A percentile compares a stretch with the other conserved stretches of the same genome.
phyloP scores from a whole-genome alignment of 1,140 invertebrate genomes.

The Dreissena rostriformis region DNA sequence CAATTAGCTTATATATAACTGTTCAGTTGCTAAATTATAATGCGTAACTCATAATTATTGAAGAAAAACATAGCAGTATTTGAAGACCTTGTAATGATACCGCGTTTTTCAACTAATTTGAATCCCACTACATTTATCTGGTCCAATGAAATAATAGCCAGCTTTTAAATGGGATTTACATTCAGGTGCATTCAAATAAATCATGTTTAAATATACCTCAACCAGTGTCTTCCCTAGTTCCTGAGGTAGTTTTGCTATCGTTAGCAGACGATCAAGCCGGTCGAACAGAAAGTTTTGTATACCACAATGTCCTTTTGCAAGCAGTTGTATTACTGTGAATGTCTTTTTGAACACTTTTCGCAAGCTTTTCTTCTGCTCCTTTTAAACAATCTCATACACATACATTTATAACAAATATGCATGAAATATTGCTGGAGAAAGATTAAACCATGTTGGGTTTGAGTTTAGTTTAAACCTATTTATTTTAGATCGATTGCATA shows the following conservation, averaged over 20 bases:
- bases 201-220: conserved; percentile 66
- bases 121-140: no score
- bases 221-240: conserved; percentile 74
- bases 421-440: background rate
- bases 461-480: no score
- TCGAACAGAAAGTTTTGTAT: conserved; percentile 78
- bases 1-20: no score
- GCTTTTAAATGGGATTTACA: background rate
- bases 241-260: conserved; percentile 72
- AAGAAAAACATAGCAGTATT: no score
- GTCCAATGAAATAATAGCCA: no score
- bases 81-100: no score
- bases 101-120: no score
- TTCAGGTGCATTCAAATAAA: background rate
- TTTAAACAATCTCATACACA: conserved; percentile 49
- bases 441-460: background rate
- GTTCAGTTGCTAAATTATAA: no score
- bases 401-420: background rate
- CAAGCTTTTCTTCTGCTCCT: conserved; percentile 76
- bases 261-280: conserved; percentile 73
- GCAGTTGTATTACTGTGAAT: conserved; percentile 72
- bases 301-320: conserved; percentile 72
- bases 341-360: conserved; percentile 71
- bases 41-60: no score
- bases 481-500: no score